Percentiles rank a stretch among this genome's conserved stretches.
Conservation (phyloP, 2,113 vertebrate species). For the Oriolus oriolus region DNA sequence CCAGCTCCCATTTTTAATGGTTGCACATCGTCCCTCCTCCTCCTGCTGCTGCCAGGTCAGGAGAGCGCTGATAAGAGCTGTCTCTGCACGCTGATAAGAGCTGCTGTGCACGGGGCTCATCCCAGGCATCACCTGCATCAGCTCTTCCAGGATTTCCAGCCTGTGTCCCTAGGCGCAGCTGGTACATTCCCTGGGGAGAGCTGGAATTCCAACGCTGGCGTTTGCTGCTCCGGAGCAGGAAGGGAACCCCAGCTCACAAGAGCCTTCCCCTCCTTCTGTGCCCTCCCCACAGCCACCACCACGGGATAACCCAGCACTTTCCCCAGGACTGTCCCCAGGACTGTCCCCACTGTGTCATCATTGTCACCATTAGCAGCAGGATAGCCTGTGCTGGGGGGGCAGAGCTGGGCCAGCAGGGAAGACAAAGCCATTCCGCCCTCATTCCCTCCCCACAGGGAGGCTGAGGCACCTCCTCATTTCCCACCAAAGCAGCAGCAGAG, state of each 20-base stretch:
- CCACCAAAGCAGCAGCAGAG: not conserved
- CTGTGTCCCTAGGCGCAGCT: not conserved
- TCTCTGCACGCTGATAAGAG: not conserved
- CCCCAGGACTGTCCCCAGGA: not conserved
- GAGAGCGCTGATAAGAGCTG: not conserved
- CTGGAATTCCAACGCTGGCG: not conserved
- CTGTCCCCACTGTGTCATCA: too few relatives aligned
- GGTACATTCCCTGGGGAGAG: not conserved
- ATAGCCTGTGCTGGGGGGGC: not conserved
- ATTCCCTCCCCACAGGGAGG: not conserved
- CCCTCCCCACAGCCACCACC: not conserved
- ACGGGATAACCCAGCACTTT: fast-evolving
- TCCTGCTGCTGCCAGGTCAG: not conserved
- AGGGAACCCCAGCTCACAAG: not conserved
- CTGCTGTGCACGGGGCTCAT: not conserved
- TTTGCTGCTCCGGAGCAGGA: not conserved
- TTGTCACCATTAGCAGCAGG: fast-evolving
- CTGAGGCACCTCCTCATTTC: not conserved
- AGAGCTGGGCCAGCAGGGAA: not conserved
- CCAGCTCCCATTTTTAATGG: not conserved
- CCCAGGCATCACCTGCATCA: not conserved
- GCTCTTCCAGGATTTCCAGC: not conserved
- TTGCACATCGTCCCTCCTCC: not conserved
- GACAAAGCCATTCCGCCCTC: not conserved
- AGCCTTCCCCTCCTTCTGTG: not conserved